Conservation (phyloP, 64 coral and sea anemone genomes). For the Montipora efflorescens region DNA sequence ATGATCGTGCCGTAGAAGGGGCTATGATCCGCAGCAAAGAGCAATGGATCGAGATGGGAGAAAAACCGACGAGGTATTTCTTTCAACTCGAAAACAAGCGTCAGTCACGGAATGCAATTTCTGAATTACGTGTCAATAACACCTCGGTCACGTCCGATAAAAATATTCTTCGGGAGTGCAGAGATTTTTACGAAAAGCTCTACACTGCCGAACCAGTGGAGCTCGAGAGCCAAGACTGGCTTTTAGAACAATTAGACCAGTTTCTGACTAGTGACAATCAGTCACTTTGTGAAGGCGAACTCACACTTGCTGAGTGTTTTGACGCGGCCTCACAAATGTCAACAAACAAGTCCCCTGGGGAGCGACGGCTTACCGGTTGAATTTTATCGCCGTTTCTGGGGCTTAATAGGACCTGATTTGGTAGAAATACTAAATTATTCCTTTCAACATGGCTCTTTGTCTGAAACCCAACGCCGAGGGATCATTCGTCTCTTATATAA, state of each 20-base stretch:
- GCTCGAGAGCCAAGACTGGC: neutral
- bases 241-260: neutral
- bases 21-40: constrained; percentile 26
- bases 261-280: neutral
- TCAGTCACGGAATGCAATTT: constrained; percentile 3
- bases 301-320: neutral
- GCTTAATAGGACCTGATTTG: neutral
- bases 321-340: neutral
- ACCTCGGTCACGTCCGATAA: too few species aligned
- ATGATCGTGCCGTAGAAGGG: neutral
- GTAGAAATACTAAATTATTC: neutral
- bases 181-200: neutral
- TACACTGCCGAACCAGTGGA: constrained; percentile 7
- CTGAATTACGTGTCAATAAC: neutral
- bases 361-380: constrained; percentile 13
- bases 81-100: constrained; percentile 7
- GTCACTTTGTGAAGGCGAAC: neutral
- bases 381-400: constrained; percentile 18
- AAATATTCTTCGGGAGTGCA: neutral
- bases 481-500: constrained; percentile 2
- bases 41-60: constrained; percentile 26
- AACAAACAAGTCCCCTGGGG: neutral
- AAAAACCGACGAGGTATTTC: constrained; percentile 54
- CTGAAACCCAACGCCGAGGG: neutral
- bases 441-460: neutral